Percentiles rank a stretch among this genome's conserved stretches.
Conservation (phyloP, 2,888 invertebrate species). For the Buathra laborator region DNA sequence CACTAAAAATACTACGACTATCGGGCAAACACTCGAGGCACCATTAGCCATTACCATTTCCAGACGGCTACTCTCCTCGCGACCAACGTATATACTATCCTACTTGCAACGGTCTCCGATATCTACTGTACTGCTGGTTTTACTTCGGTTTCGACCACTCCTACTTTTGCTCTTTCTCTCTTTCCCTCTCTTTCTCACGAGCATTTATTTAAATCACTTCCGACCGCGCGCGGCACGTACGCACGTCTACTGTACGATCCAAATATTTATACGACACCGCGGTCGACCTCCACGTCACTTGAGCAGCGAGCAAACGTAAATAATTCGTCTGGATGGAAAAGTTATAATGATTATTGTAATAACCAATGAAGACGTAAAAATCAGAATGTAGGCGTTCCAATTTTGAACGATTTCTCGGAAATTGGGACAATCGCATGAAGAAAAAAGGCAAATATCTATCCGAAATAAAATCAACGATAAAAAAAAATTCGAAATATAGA, state of each 20-base stretch:
- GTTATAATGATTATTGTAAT: not conserved
- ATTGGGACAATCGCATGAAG: not conserved
- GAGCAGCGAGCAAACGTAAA: not conserved
- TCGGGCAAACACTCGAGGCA: conserved; percentile 79
- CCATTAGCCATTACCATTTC: conserved; percentile 80
- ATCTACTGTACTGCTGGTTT: conserved; percentile 58
- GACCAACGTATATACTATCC: conserved; percentile 40
- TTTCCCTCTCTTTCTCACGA: conserved; percentile 47
- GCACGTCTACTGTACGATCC: conserved; percentile 72
- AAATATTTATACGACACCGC: conserved; percentile 79
- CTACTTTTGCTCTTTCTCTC: conserved; percentile 57
- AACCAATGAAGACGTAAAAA: not conserved
- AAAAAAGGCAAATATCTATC: no score
- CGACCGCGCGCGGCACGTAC: conserved; percentile 69
- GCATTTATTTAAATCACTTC: conserved; percentile 78
- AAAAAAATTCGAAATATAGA: no score
- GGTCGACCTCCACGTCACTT: conserved; percentile 70
- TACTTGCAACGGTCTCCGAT: conserved; percentile 50
- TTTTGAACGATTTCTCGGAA: not conserved
- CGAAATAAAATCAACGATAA: no score
- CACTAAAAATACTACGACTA: conserved; percentile 76
- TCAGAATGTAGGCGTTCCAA: not conserved
- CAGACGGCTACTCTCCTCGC: conserved; percentile 72
- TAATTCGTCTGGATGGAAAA: conserved; percentile 1
- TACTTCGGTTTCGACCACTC: conserved; percentile 58